These are phyloP conservation scores for Apis dorsata DNA, from an alignment of 1,140 invertebrate species.

Conservation along the genomic window DNA sequence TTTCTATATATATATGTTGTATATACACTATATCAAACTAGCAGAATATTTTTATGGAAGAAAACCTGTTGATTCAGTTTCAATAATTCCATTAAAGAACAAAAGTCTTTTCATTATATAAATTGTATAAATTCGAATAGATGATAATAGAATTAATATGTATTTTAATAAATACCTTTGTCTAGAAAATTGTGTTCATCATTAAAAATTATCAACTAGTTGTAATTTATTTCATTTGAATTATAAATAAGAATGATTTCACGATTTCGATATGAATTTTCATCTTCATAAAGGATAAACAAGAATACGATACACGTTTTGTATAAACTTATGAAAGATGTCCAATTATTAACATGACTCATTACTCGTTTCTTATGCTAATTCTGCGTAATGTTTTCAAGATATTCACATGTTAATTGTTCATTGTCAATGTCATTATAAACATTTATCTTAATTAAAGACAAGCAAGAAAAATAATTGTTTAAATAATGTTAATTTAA, in stretches of 20 bases:
- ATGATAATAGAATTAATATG: no score
- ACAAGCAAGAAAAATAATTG: not conserved
- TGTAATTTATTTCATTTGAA: not conserved
- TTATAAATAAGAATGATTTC: conserved; percentile 54
- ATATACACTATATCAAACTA: not conserved
- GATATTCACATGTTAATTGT: not conserved
- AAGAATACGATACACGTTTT: no score
- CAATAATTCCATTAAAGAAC: no score
- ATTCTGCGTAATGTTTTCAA: not conserved
- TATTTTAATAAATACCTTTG: not conserved
- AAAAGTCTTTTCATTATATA: no score
- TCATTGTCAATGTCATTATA: not conserved
- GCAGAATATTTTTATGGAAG: not conserved
- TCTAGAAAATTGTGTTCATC: not conserved
- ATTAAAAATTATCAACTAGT: not conserved
- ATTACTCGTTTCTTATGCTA: not conserved
- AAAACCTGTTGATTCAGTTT: not conserved
- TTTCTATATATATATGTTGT: no score
- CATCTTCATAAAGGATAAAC: not conserved
- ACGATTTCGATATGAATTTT: not conserved
- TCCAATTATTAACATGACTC: not conserved
- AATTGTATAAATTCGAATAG: no score
- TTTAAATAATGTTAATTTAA: no score
- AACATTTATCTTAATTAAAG: not conserved
- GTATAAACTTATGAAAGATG: not conserved